Conservation (phyloP, 2,888 invertebrate species). For the Ametastegia equiseti region DNA sequence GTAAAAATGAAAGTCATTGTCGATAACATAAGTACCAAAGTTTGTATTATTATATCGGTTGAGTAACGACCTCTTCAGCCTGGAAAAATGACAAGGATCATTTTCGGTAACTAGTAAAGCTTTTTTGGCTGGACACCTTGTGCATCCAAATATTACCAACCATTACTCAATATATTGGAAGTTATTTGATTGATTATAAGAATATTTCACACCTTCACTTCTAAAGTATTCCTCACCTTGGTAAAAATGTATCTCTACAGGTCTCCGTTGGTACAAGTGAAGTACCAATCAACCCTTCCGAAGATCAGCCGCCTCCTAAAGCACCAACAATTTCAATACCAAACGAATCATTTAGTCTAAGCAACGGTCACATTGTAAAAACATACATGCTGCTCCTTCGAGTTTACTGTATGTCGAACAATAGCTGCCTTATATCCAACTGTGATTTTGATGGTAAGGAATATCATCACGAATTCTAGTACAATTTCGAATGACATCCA, state of each 20-base stretch:
- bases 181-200: not conserved
- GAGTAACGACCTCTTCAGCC: no score
- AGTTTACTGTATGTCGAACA: slow-evolving; percentile 79
- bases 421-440: slow-evolving; percentile 73
- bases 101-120: no score
- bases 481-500: not conserved
- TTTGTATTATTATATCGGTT: no score
- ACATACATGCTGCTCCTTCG: slow-evolving; percentile 89
- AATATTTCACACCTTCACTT: not conserved
- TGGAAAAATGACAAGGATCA: no score
- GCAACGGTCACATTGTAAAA: slow-evolving; percentile 88
- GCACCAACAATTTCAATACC: slow-evolving; percentile 91
- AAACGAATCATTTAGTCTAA: slow-evolving; percentile 89
- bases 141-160: slow-evolving; percentile 46
- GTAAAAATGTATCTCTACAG: slow-evolving; percentile 62
- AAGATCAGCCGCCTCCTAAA: slow-evolving; percentile 82
- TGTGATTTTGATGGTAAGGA: slow-evolving; percentile 74
- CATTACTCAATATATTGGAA: not conserved
- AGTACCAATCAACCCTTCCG: slow-evolving; percentile 86
- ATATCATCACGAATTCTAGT: not conserved
- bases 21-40: no score
- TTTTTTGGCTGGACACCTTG: no score
- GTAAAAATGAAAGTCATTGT: no score
- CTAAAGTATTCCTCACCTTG: not conserved
- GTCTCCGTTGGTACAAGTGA: slow-evolving; percentile 86